These are phyloP conservation scores for Drosophila pallidifrons DNA, from an alignment of 1,140 invertebrate genomes.

Conservation along the genomic window DNA sequence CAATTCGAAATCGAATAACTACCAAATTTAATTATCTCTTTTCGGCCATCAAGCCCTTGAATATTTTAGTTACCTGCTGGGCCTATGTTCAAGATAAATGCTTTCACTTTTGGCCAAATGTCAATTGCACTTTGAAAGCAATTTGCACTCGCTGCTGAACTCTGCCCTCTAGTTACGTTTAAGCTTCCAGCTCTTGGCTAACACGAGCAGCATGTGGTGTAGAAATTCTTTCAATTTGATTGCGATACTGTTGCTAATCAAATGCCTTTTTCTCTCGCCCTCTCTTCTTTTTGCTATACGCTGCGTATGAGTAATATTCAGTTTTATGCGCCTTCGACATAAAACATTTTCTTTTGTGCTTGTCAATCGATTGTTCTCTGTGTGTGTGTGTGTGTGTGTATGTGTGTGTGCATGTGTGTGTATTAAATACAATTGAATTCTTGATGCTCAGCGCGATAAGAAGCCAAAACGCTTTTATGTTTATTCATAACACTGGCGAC, in stretches of 20 bases:
- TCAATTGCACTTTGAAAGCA: not conserved
- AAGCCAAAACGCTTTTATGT: slow-evolving; percentile 70
- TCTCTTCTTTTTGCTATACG: slow-evolving; percentile 2
- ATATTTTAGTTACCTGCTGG: slow-evolving; percentile 1
- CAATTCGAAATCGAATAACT: not conserved
- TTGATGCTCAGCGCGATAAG: slow-evolving; percentile 74
- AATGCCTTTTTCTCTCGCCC: slow-evolving; percentile 29
- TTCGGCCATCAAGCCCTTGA: not conserved
- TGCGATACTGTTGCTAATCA: slow-evolving; percentile 58
- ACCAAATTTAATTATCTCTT: not conserved
- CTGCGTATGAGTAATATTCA: slow-evolving; percentile 71
- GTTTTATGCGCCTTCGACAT: slow-evolving; percentile 50
- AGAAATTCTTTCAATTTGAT: slow-evolving; percentile 18
- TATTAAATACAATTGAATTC: slow-evolving; percentile 78
- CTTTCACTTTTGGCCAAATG: slow-evolving; percentile 2
- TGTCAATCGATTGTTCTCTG: slow-evolving; percentile 48
- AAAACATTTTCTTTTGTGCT: slow-evolving; percentile 64
- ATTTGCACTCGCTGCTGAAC: not conserved
- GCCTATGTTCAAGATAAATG: not conserved
- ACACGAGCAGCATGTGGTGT: too few relatives aligned
- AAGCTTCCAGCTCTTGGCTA: not conserved
- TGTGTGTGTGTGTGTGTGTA: slow-evolving; percentile 17
- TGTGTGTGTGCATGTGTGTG: slow-evolving; percentile 26
- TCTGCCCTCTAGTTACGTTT: too few relatives aligned
- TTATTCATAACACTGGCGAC: slow-evolving; percentile 68